A percentile compares a stretch with the other conserved stretches of the same genome.
These are phyloP conservation scores for Rhinogobius similis DNA, from an alignment of 2,113 vertebrate species.

Conservation along the genomic window DNA sequence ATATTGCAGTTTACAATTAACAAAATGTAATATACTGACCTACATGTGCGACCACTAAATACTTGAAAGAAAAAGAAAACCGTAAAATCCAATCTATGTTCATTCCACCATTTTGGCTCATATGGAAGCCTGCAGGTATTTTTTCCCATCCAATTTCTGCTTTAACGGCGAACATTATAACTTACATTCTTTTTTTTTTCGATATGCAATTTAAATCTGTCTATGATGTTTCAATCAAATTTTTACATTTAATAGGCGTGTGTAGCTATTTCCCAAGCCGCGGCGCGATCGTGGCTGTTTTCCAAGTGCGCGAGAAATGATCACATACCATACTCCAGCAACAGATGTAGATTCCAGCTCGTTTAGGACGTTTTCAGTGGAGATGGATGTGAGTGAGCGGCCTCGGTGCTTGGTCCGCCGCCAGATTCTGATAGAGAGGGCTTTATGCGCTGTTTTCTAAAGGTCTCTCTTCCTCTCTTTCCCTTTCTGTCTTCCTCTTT, in stretches of 20 bases:
- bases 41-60: neutral
- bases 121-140: too few relatives aligned
- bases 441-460: slow-evolving; percentile 47
- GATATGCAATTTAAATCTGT: neutral
- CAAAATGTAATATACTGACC: neutral
- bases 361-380: neutral
- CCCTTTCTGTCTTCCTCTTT: neutral
- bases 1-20: too few relatives aligned
- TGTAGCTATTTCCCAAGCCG: neutral
- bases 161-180: neutral
- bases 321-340: neutral
- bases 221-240: neutral
- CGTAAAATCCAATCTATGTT: too few relatives aligned
- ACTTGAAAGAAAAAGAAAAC: too few relatives aligned
- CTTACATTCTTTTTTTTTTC: neutral
- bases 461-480: slow-evolving; percentile 1
- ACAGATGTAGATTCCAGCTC: neutral
- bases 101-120: too few relatives aligned
- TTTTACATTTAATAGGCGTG: slow-evolving; percentile 3
- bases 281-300: neutral
- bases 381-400: slow-evolving; percentile 16
- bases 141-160: neutral
- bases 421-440: slow-evolving; percentile 47
- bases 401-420: slow-evolving; percentile 17
- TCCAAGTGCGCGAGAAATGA: neutral